Evolutionary conservation across 2,113 vertebrate species (phyloP), one percentile per base, ranked within the genome.

Genomic region (Lepus americanus): DNA sequence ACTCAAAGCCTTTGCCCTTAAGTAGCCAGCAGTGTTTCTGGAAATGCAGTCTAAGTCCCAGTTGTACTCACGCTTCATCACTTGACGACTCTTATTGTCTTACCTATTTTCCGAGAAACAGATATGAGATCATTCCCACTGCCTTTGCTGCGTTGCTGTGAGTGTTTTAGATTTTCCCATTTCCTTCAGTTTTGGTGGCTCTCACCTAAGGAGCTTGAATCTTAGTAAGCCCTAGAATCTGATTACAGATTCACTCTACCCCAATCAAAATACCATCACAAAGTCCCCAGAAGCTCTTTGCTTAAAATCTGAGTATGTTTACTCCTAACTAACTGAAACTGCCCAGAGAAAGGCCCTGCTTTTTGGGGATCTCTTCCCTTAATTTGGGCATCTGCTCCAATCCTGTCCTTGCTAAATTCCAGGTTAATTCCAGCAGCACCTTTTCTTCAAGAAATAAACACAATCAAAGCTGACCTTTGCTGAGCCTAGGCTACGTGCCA

Each of bases 51-150:
- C 25, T 39, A 80, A 36, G 49, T 85, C 16, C 91, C 61, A 51
- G 4, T 94, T 33, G 11, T 81, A 39, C 2, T 66, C 72, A 39
- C 6, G 31, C 86, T 67, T 93, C 72, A 82, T 91, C 39, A 49
- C 16, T 93, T 83, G n/a, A 31, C 51, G 76, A 39, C 78, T 79
- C 25, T 49, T 51, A 16, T 16, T 82, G 92, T 33, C 83, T 69
- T 92, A 92, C 73, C n/a, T 77, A 5, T 87, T 82, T 78, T 22
- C 64, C 67, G 39, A 87, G 31, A 94, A 94, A 74, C 36, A 67
- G 69, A 67, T 70, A 67, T 27, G 23, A 23, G 73, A 44, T n/a
- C 22, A 87, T 55, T 36, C 44, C 61, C 19, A 19, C 39, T 51
- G 8, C 63, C 20, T 94, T 94, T 84, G 27, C 49, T 84, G 11